Evolutionary conservation across 2,797 vertebrate species (phyloP), one percentile per base, ranked within the genome.

Genomic region (Acanthornis magna): DNA sequence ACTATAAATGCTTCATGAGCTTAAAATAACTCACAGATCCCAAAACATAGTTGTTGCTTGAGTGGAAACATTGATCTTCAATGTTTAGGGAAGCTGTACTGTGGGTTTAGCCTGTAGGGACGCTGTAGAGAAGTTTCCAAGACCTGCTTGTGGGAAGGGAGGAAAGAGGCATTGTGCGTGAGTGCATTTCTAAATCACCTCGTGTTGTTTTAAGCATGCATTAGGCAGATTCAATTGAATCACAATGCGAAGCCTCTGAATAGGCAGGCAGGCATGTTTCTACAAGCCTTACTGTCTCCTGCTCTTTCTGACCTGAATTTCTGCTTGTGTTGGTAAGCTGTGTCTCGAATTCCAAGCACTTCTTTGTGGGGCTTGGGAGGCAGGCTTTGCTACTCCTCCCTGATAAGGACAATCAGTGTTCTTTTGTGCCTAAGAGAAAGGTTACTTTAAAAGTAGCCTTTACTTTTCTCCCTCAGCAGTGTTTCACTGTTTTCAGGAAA

Each of bases 251-350:
- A 92, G 68, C 65, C 65, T 92, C 45, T 83, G 66, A 83, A 83
- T 42, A 83, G 91, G 73, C 82, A 76, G 68, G n/a, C 74, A 80
- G 85, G 50, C 95, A 6, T 36, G 92, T 91, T 91, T 72, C 74
- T 55, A 42, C 93, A 83, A 62, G 93, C 66, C 43, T 89, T 72
- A 61, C 47, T 9, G 10, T 75, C 89, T 91, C 82, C 65, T 93
- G 7, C 79, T 91, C 91, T 71, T 95, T 88, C 87, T 95, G 89
- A 94, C 93, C 95, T 94, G 87, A 68, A 78, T 95, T 95, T 96
- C 91, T 80, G 5, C 79, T 89, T 78, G 27, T 70, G 26, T 47
- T 61, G 23, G 50, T 77, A 47, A 68, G 62, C 79, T 68, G 22
- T 50, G 74, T 89, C 92, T 95, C 55, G 1, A 74, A 91, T 95